phyloP scores from a whole-genome alignment of 2,113 vertebrate species.

The Austrofundulus limnaeus region DNA sequence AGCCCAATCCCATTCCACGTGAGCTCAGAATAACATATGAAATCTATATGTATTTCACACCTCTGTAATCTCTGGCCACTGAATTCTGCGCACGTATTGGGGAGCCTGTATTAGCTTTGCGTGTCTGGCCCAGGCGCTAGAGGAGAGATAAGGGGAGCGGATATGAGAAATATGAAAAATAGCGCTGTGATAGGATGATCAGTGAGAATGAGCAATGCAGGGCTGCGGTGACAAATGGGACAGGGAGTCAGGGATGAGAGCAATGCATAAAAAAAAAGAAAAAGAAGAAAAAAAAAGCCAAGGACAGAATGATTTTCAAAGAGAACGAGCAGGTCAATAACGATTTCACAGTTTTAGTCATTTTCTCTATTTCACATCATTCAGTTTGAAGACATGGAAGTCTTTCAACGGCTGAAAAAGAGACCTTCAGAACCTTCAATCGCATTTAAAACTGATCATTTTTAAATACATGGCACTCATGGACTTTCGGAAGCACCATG shows the following conservation, averaged over 20 bases:
- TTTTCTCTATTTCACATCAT: constrained; percentile 30
- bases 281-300: constrained; percentile 61
- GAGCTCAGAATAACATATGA: constrained; percentile 67
- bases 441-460: neutral
- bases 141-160: constrained; percentile 76
- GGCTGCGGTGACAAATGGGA: constrained; percentile 76
- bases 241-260: constrained; percentile 70
- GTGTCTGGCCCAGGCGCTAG: constrained; percentile 73
- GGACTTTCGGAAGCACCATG: constrained; percentile 1
- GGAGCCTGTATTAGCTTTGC: constrained; percentile 76
- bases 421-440: too few species aligned
- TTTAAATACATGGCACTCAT: neutral
- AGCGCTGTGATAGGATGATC: constrained; percentile 78
- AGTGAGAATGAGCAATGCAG: constrained; percentile 72
- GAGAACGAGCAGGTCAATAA: constrained; percentile 56
- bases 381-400: constrained; percentile 17
- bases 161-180: constrained; percentile 83
- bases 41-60: constrained; percentile 77
- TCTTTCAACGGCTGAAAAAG: constrained; percentile 12
- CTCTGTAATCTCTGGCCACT: constrained; percentile 60
- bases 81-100: constrained; percentile 72
- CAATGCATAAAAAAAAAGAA: constrained; percentile 63
- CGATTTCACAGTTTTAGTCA: constrained; percentile 37
- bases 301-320: constrained; percentile 66
- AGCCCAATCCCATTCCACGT: constrained; percentile 68